These are phyloP conservation scores for Trididemnum miniatum DNA, from an alignment of 23 tunicate genomes.

Conservation along the genomic window DNA sequence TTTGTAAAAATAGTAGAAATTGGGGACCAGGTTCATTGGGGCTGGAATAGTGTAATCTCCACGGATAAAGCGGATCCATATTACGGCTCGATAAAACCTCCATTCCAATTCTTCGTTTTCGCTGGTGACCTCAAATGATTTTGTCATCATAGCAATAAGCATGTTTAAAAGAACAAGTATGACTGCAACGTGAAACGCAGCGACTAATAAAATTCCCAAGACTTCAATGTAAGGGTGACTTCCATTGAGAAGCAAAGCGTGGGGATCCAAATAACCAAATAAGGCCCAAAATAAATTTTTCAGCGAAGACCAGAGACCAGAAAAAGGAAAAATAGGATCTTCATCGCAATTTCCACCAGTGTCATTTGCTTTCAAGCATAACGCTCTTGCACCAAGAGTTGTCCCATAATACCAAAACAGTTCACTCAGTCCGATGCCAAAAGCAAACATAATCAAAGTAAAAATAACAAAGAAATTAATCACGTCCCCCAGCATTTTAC, in stretches of 20 bases:
- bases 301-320: background rate
- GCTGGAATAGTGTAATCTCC: slow-evolving; percentile 47
- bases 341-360: too few species aligned
- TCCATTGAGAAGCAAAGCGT: background rate
- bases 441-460: slow-evolving; percentile 69
- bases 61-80: slow-evolving; percentile 61
- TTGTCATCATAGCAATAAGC: slow-evolving; percentile 69
- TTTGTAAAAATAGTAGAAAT: slow-evolving; percentile 10
- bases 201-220: background rate
- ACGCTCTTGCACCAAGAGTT: slow-evolving; percentile 7
- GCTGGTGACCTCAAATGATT: slow-evolving; percentile 46
- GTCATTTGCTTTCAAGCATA: background rate
- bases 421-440: slow-evolving; percentile 84
- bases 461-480: slow-evolving; percentile 71
- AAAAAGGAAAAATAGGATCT: too few species aligned
- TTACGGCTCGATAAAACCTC: slow-evolving; percentile 40
- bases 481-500: slow-evolving; percentile 71
- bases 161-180: slow-evolving; percentile 53
- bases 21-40: slow-evolving; percentile 60
- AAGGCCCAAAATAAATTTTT: slow-evolving; percentile 8
- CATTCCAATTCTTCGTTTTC: slow-evolving; percentile 36
- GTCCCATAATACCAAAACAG: slow-evolving; percentile 90
- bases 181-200: slow-evolving; percentile 35
- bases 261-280: background rate
- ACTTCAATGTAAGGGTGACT: background rate